Conservation (phyloP, 2,888 invertebrate species). For the Latrodectus hesperus region DNA sequence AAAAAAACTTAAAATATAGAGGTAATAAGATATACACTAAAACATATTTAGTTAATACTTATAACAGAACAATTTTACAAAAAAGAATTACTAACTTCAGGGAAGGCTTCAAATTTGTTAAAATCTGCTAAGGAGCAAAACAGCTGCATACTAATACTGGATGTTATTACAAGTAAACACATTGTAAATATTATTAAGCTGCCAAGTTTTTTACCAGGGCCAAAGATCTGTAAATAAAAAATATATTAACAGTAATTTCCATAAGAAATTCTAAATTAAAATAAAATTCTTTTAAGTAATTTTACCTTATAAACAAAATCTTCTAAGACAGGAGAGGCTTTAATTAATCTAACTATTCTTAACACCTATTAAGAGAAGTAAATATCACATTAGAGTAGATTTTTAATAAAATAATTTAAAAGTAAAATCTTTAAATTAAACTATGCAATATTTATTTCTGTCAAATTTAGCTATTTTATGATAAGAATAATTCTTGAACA, state of each 20-base stretch:
- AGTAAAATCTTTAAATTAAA: too few species aligned
- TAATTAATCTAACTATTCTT: conserved; percentile 94
- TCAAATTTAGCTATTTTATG: too few species aligned
- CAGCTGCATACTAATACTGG: conserved; percentile 98
- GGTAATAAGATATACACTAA: too few species aligned
- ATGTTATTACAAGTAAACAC: conserved; percentile 98
- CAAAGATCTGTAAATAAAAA: conserved; percentile 78
- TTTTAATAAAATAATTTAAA: too few species aligned
- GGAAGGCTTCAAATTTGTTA: conserved; percentile 98
- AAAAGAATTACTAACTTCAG: conserved; percentile 81
- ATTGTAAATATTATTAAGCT: conserved; percentile 99
- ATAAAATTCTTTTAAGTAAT: background rate
- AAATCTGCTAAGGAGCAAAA: conserved; percentile 95
- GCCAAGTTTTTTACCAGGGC: conserved; percentile 95
- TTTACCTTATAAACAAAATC: conserved; percentile 84
- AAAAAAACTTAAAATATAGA: too few species aligned
- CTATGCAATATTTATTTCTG: too few species aligned
- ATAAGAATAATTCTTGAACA: too few species aligned
- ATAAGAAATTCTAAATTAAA: conserved; percentile 73
- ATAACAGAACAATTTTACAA: conserved; percentile 10
- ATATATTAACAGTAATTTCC: background rate
- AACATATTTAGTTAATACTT: too few species aligned
- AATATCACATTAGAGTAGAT: background rate
- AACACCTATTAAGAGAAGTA: conserved; percentile 82
- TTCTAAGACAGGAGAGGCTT: conserved; percentile 98